These are phyloP conservation scores for Heliconius ethilla DNA, from an alignment of 2,888 invertebrate species.

Conservation along the genomic window DNA sequence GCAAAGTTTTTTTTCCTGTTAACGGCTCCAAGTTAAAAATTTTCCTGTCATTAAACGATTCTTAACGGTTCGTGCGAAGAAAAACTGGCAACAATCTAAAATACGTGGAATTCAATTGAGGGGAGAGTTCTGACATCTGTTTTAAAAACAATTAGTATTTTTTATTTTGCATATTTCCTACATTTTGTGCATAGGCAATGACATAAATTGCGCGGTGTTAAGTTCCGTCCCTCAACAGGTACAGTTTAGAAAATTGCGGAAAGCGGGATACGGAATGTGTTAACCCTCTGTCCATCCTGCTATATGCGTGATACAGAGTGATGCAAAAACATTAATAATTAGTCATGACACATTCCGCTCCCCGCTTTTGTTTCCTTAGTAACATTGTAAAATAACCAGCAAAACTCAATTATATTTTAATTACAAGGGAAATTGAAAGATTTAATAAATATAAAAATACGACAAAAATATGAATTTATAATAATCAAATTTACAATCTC, in stretches of 20 bases:
- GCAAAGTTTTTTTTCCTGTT: slow-evolving; percentile 63
- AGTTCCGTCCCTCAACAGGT: background rate
- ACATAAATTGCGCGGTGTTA: too few species aligned
- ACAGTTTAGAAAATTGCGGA: background rate
- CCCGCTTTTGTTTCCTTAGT: background rate
- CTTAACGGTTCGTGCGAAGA: slow-evolving; percentile 58
- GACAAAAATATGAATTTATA: background rate
- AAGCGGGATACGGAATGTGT: background rate
- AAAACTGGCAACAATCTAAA: slow-evolving; percentile 64
- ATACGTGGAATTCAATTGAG: slow-evolving; percentile 65
- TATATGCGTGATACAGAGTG: too few species aligned
- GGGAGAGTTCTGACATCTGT: slow-evolving; percentile 42
- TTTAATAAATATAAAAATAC: too few species aligned
- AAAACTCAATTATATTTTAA: background rate
- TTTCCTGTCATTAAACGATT: slow-evolving; percentile 77
- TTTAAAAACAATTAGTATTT: background rate
- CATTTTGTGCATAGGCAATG: background rate
- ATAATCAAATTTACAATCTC: background rate
- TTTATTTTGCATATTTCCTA: background rate
- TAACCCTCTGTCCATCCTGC: too few species aligned
- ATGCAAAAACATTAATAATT: background rate
- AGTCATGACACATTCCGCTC: background rate
- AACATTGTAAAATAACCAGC: background rate
- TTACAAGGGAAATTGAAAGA: background rate
- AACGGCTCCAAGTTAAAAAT: slow-evolving; percentile 70